Evolutionary conservation across 23 tunicate genomes (phyloP), one percentile per base, ranked within the genome.

Genomic region (Clavelina lepadiformis): DNA sequence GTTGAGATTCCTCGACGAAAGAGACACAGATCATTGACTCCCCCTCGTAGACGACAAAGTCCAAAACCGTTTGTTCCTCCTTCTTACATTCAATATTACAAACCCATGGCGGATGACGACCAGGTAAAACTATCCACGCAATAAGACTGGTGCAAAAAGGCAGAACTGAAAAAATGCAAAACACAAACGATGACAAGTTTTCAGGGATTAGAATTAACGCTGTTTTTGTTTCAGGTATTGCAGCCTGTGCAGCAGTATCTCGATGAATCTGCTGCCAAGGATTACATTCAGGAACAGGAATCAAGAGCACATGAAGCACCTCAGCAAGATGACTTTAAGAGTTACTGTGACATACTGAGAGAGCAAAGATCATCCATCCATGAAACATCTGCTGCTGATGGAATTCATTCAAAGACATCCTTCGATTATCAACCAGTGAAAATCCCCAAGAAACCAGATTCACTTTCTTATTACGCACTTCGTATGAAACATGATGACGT

Each of bases 91-190:
- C 83, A 81, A 50, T 86, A 71, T 54, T 78, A 71, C 54, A 79
- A 79, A 47, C 95, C 95, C 20, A 77, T 76, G 95, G 32, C 73
- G 0, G 95, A 86, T 50, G 95, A 86, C 56, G 82, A 77, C 1
- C 54, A 65, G 75, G 85, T 86, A 60, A 77, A 20, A 59, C n/a
- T n/a, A n/a, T n/a, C n/a, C n/a, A n/a, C n/a, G n/a, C n/a, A n/a
- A n/a, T n/a, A n/a, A n/a, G n/a, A n/a, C n/a, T n/a, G n/a, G n/a
- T n/a, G n/a, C n/a, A n/a, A n/a, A n/a, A n/a, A n/a, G n/a, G n/a
- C n/a, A n/a, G n/a, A n/a, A n/a, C n/a, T n/a, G n/a, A n/a, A n/a
- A n/a, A n/a, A n/a, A n/a, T n/a, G n/a, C n/a, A n/a, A n/a, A n/a
- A n/a, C n/a, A n/a, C n/a, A 11, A 41, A 41, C 49, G 35, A 64